Conservation (phyloP, 2,113 vertebrate genomes). For the Hippotragus niger region DNA sequence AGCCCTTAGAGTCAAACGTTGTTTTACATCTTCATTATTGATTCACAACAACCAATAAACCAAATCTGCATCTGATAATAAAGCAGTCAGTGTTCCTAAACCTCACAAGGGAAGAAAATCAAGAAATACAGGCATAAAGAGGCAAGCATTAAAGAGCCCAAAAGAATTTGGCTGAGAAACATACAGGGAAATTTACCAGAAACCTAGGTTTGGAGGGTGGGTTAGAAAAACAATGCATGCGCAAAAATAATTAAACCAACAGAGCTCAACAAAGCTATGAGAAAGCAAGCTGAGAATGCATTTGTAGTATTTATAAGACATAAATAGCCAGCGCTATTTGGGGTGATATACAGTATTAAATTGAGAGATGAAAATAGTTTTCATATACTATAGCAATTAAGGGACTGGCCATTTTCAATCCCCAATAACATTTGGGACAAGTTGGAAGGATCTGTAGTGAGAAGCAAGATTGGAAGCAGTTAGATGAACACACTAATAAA, state of each 20-base stretch:
- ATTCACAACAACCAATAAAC: neutral
- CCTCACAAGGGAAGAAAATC: neutral
- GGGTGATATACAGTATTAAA: neutral
- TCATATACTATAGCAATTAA: neutral
- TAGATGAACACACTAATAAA: neutral
- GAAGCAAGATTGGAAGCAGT: constrained; percentile 17
- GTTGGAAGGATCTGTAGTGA: neutral
- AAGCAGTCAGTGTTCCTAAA: neutral
- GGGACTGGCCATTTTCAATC: neutral
- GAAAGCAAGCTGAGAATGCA: neutral
- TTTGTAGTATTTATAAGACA: constrained; percentile 38
- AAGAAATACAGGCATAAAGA: neutral
- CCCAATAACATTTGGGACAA: neutral
- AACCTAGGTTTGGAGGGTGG: neutral
- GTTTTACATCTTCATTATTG: constrained; percentile 43
- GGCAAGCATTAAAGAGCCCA: neutral
- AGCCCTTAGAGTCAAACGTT: neutral
- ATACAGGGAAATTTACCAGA: neutral
- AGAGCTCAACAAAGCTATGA: neutral
- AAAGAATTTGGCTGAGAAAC: neutral
- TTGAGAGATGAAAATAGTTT: constrained; percentile 34
- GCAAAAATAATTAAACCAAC: neutral
- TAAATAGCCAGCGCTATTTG: constrained; percentile 37
- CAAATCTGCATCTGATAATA: neutral
- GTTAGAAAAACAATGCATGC: neutral